Base-by-base conservation (phyloP, 2,797 vertebrate species). In the Etheostoma nigrum region DNA sequence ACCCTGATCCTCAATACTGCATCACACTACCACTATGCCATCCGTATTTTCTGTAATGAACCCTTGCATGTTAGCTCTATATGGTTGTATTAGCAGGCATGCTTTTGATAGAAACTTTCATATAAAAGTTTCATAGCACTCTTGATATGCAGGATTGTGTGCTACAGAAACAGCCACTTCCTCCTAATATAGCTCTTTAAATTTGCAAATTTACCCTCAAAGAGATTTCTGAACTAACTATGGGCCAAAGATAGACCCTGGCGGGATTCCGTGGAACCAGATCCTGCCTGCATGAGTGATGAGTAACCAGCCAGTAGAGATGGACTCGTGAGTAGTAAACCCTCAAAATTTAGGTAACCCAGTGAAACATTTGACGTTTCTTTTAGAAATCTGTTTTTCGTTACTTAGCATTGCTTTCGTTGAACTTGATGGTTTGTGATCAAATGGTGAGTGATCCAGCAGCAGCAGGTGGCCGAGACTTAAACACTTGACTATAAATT, bases 401-500 rank as follows among this genome's bases (percentile, higher is more conserved):
- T 82, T 52, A 19, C 54, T 79, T 47, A 2, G 69, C 27, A 30
- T 67, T 4, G 58, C 67, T 76, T 85, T 81, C 3, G 12, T 47
- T 81, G 58, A 72, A 64, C 59, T 33, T 23, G 21, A 23, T 23
- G 21, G 21, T 23, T 23, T 48, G 16, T 60, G 77, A 81, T 77
- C 45, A 64, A 64, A 6, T 51, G 48, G 23, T 63, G 58, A 81
- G 67, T 33, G 78, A 84, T 73, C 49, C 42, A 55, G 58, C 72
- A 13, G 51, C 67, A 76, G 79, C 84, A 89, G 86, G 87, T 86
- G 86, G 81, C 74, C 13, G 36, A 25, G 62, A 33, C 44, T 79
- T 76, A 68, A 71, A 78, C 73, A 45, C 73, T 21, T 61, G 71
- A 59, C 52, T 51, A 60, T 76, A 70, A 88, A 82, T 84, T 1